phyloP scores from a whole-genome alignment of 1,140 invertebrate species.

The Zaprionus tsacasi region DNA sequence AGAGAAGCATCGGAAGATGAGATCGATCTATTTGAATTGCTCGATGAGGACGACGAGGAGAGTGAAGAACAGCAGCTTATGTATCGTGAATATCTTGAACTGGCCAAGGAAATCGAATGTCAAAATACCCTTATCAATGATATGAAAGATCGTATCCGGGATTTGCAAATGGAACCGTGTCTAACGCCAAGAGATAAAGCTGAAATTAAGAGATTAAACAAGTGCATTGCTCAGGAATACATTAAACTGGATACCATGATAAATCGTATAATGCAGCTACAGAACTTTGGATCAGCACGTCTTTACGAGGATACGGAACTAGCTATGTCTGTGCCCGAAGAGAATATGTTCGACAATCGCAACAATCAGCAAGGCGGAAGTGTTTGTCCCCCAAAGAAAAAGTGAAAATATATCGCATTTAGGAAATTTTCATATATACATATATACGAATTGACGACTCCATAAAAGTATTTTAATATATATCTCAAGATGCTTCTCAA shows the following conservation, averaged over 20 bases:
- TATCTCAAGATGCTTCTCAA: too few relatives aligned
- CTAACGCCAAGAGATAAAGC: conserved; percentile 27
- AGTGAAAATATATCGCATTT: too few relatives aligned
- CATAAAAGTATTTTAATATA: too few relatives aligned
- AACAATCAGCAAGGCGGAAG: too few relatives aligned
- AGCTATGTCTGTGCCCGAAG: conserved; percentile 26
- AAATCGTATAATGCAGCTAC: conserved; percentile 52
- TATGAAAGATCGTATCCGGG: conserved; percentile 14
- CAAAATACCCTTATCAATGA: conserved; percentile 50
- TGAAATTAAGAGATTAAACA: conserved; percentile 22
- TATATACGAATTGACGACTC: too few relatives aligned
- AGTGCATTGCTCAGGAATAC: conserved; percentile 51
- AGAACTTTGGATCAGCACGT: conserved; percentile 56
- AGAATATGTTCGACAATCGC: not conserved
- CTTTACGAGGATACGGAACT: conserved; percentile 46
- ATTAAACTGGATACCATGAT: conserved; percentile 40
- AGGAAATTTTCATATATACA: too few relatives aligned
- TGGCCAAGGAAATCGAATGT: conserved; percentile 54
- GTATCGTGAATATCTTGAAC: conserved; percentile 56
- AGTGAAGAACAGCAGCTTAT: conserved; percentile 47
- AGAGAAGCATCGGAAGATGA: not conserved
- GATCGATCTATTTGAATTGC: conserved; percentile 50
- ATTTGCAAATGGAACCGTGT: conserved; percentile 30
- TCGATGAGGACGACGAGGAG: conserved; percentile 40
- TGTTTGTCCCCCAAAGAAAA: too few relatives aligned